phyloP scores from a whole-genome alignment of 2,113 vertebrate species.

The Scophthalmus maximus region DNA sequence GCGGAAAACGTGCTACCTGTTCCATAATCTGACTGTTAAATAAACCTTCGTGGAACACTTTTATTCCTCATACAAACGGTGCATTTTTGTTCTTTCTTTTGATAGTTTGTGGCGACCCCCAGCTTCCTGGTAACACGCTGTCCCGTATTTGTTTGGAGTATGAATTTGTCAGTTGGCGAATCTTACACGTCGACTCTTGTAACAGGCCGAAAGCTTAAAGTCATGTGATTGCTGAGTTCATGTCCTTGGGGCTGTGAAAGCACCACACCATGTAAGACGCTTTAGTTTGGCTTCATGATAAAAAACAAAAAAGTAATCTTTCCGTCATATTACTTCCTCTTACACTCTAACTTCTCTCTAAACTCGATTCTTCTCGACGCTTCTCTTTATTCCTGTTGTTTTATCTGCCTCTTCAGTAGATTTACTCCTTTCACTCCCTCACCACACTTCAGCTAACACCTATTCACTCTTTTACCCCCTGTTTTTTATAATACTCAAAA shows the following conservation, averaged over 20 bases:
- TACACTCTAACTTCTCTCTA: background rate
- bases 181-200: background rate
- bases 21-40: too few species aligned
- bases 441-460: background rate
- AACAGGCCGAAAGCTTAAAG: background rate
- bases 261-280: conserved; percentile 11
- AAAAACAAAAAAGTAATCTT: conserved; percentile 20
- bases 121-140: background rate
- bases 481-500: too few species aligned
- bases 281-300: conserved; percentile 41
- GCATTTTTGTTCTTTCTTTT: too few species aligned
- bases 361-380: background rate
- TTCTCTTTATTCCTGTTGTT: conserved; percentile 15
- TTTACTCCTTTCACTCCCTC: background rate
- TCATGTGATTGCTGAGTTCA: conserved; percentile 54
- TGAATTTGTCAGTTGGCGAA: background rate
- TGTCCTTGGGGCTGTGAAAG: conserved; percentile 12
- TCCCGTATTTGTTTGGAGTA: background rate
- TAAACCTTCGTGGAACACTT: too few species aligned
- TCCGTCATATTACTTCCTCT: conserved; percentile 8
- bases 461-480: background rate
- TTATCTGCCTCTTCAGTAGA: background rate
- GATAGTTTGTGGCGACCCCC: too few species aligned
- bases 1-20: too few species aligned
- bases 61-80: background rate